These are phyloP conservation scores for Octopus bimaculoides DNA, from an alignment of 1,140 invertebrate genomes.

Conservation along the genomic window DNA sequence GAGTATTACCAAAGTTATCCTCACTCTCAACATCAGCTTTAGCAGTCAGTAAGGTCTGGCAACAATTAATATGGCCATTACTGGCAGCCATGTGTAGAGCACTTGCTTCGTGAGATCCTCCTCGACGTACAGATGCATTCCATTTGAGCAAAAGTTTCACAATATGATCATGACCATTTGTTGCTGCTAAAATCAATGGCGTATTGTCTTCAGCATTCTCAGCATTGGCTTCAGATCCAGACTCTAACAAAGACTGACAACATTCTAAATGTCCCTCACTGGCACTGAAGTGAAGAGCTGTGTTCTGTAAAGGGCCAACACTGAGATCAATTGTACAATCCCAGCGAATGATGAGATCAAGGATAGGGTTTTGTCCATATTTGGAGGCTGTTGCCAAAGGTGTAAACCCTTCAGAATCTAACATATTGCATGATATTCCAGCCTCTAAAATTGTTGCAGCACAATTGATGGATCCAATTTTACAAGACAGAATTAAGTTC, in stretches of 20 bases:
- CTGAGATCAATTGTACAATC: slow-evolving; percentile 59
- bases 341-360: slow-evolving; percentile 74
- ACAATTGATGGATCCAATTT: slow-evolving; percentile 29
- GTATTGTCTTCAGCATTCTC: slow-evolving; percentile 65
- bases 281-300: slow-evolving; percentile 51
- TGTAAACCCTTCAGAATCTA: slow-evolving; percentile 63
- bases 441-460: slow-evolving; percentile 33
- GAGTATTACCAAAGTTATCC: slow-evolving; percentile 68
- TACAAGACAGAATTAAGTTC: slow-evolving; percentile 30
- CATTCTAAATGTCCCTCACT: slow-evolving; percentile 58
- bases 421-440: slow-evolving; percentile 31
- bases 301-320: slow-evolving; percentile 42
- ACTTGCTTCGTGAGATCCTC: slow-evolving; percentile 45
- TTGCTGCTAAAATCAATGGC: slow-evolving; percentile 81
- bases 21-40: slow-evolving; percentile 49
- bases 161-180: slow-evolving; percentile 79
- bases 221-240: slow-evolving; percentile 43
- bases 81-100: slow-evolving; percentile 49
- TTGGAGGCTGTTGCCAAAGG: slow-evolving; percentile 82
- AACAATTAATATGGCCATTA: slow-evolving; percentile 55
- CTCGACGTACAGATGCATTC: slow-evolving; percentile 76
- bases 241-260: slow-evolving; percentile 59
- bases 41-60: slow-evolving; percentile 59
- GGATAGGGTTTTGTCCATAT: slow-evolving; percentile 77
- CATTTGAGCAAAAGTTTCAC: slow-evolving; percentile 80